phyloP scores from a whole-genome alignment of 2,113 vertebrate species.

The Sylvilagus bachmani region DNA sequence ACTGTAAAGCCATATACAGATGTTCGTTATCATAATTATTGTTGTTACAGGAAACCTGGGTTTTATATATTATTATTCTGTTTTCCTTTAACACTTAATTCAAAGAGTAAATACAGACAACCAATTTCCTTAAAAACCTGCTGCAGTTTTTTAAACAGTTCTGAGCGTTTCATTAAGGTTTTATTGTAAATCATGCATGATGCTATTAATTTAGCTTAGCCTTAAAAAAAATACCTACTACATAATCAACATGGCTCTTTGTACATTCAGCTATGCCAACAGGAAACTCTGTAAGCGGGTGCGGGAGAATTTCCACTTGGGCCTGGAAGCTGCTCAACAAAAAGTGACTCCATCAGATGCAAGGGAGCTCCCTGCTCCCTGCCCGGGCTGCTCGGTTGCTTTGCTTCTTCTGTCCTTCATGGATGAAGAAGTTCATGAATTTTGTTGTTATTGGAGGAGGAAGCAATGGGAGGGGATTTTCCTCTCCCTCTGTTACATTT shows the following conservation, averaged over 20 bases:
- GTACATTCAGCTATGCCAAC: background rate
- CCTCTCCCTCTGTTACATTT: background rate
- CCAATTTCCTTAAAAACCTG: conserved; percentile 73
- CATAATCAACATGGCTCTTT: background rate
- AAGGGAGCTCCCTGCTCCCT: too few relatives aligned
- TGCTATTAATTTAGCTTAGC: conserved; percentile 34
- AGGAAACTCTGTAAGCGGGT: background rate
- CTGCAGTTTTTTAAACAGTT: conserved; percentile 64
- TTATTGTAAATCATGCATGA: conserved; percentile 70
- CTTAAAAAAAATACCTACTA: background rate
- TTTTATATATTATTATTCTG: conserved; percentile 80
- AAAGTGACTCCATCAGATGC: background rate
- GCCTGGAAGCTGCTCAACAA: background rate
- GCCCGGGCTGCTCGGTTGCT: too few relatives aligned
- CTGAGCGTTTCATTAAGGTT: conserved; percentile 72
- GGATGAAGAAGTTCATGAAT: background rate
- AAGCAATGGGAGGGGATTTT: background rate
- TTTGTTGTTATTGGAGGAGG: background rate
- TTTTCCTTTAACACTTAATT: conserved; percentile 83
- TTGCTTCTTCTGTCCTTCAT: background rate
- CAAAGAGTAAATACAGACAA: conserved; percentile 77
- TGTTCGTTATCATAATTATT: conserved; percentile 83
- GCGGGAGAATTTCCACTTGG: background rate
- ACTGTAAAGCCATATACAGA: conserved; percentile 74
- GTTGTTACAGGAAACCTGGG: conserved; percentile 80